Percentiles rank a stretch among this genome's conserved stretches.
Conservation (phyloP, 2,797 vertebrate species). For the Macrochelys suwanniensis region DNA sequence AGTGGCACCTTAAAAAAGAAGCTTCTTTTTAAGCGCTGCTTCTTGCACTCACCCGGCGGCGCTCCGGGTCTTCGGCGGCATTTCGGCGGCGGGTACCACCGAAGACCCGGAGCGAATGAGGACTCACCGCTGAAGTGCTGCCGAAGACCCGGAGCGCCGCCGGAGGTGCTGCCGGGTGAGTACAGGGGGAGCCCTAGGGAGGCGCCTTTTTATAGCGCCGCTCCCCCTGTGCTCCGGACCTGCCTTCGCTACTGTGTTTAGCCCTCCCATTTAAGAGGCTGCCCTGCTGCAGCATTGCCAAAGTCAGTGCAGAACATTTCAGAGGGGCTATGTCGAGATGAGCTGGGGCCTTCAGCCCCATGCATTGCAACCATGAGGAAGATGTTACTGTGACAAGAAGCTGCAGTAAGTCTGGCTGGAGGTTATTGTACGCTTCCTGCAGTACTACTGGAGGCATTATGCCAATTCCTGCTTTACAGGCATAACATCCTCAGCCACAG, state of each 20-base stretch:
- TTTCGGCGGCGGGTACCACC: no score
- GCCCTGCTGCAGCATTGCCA: neutral
- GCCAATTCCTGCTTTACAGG: neutral
- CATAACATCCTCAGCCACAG: neutral
- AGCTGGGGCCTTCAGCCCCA: neutral
- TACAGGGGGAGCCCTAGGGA: no score
- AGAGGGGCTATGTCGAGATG: neutral
- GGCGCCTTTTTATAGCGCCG: no score
- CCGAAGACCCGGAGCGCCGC: no score
- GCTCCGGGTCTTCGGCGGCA: no score
- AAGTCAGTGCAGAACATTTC: rapidly evolving
- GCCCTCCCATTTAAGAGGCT: neutral
- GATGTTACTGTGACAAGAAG: neutral
- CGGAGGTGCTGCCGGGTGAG: no score
- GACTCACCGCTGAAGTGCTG: no score
- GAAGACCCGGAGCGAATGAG: no score
- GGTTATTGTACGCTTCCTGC: neutral
- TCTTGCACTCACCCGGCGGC: no score
- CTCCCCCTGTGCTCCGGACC: no score
- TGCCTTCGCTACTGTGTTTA: neutral
- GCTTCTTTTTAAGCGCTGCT: no score
- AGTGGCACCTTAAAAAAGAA: no score
- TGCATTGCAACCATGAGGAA: neutral
- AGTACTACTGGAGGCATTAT: neutral
- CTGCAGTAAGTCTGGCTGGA: neutral